phyloP scores from a whole-genome alignment of 2,888 invertebrate genomes.

The Watsonalla cultraria region DNA sequence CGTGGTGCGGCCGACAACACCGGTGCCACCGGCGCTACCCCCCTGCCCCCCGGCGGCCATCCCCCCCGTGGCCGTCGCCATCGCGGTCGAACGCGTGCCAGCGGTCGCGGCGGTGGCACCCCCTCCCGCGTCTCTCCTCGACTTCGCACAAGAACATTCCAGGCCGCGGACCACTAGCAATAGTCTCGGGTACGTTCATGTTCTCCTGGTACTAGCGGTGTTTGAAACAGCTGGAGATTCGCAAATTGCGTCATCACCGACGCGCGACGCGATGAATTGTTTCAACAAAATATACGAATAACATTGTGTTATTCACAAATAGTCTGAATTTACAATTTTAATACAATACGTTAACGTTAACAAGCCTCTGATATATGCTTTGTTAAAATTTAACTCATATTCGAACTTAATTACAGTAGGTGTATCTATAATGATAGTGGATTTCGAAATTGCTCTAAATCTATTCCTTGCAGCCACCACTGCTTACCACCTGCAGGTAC shows the following conservation, averaged over 20 bases:
- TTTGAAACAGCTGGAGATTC: conserved; percentile 64
- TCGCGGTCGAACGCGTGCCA: conserved; percentile 27
- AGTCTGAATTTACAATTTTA: too few relatives aligned
- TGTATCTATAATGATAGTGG: too few relatives aligned
- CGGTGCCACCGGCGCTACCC: conserved; percentile 24
- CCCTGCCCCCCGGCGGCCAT: conserved; percentile 25
- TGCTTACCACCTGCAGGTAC: too few relatives aligned
- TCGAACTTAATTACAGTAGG: too few relatives aligned
- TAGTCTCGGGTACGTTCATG: conserved; percentile 68
- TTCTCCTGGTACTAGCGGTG: conserved; percentile 56
- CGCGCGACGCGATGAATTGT: too few relatives aligned
- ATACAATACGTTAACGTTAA: too few relatives aligned
- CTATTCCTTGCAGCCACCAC: too few relatives aligned
- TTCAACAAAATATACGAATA: too few relatives aligned
- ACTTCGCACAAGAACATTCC: conserved; percentile 76
- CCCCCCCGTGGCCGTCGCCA: conserved; percentile 30
- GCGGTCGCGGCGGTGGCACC: conserved; percentile 28
- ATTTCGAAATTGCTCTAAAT: too few relatives aligned
- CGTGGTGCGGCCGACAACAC: conserved; percentile 42
- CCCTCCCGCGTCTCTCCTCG: conserved; percentile 54
- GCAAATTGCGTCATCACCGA: conserved; percentile 10
- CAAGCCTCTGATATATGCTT: too few relatives aligned
- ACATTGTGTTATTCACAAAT: too few relatives aligned
- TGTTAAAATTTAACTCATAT: too few relatives aligned
- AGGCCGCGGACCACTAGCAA: conserved; percentile 68